These are phyloP conservation scores for Zygothrica quintamaculata DNA, from an alignment of 2,888 invertebrate species.

Conservation along the genomic window DNA sequence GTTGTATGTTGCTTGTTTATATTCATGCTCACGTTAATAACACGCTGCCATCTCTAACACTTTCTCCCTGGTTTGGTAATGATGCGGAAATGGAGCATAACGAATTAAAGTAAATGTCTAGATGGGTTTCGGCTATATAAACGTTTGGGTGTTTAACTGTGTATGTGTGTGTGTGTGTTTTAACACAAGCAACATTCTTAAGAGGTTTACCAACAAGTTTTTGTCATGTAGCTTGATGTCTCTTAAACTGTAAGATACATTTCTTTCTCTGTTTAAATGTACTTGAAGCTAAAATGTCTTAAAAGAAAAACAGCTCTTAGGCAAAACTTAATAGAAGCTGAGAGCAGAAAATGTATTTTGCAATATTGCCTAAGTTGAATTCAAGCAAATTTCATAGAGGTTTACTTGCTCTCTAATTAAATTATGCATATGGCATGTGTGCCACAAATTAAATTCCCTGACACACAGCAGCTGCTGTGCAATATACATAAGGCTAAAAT, in stretches of 20 bases:
- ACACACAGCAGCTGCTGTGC: conserved; percentile 32
- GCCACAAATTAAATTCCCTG: conserved; percentile 54
- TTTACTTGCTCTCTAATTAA: conserved; percentile 38
- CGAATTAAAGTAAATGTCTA: conserved; percentile 20
- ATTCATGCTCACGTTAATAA: conserved; percentile 1
- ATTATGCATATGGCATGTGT: conserved; percentile 57
- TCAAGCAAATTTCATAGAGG: conserved; percentile 14
- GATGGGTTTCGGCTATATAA: background rate
- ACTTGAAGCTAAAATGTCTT: background rate
- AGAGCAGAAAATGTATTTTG: background rate
- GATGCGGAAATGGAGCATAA: conserved; percentile 21
- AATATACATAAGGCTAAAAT: no score
- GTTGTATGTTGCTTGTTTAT: no score
- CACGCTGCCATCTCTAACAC: conserved; percentile 10
- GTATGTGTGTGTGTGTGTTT: background rate
- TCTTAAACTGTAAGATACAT: conserved; percentile 1
- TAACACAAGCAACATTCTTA: background rate
- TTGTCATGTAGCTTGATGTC: conserved; percentile 4
- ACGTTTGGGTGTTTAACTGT: background rate
- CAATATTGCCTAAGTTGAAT: conserved; percentile 17
- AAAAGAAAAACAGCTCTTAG: background rate
- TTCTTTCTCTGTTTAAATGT: background rate
- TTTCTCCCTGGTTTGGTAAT: background rate
- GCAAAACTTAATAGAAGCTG: conserved; percentile 6
- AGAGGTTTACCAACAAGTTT: conserved; percentile 11